phyloP scores from a whole-genome alignment of 2,888 invertebrate genomes.

The Linnaemya tessellans region DNA sequence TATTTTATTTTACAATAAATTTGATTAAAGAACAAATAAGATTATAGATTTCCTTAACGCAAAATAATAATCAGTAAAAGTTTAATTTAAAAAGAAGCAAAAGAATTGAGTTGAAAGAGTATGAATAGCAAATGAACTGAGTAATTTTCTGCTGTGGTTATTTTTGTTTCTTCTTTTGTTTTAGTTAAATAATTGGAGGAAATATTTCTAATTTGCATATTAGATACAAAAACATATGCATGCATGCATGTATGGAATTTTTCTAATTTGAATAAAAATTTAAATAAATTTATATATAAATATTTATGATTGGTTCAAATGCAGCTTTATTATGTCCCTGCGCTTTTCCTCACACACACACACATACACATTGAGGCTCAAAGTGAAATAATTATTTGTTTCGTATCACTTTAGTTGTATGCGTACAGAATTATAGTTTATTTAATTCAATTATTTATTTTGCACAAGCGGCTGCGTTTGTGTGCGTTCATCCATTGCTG shows the following conservation, averaged over 20 bases:
- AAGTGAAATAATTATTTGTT: slow-evolving; percentile 15
- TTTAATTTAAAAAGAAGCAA: slow-evolving; percentile 6
- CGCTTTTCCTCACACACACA: not conserved
- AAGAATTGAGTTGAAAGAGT: slow-evolving; percentile 9
- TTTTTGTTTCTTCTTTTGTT: no score
- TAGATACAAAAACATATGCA: not conserved
- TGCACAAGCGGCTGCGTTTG: not conserved
- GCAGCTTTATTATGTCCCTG: slow-evolving; percentile 13
- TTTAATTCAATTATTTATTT: slow-evolving; percentile 41
- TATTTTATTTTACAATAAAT: slow-evolving; percentile 67
- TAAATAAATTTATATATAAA: slow-evolving; percentile 30
- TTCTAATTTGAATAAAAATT: not conserved
- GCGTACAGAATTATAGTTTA: slow-evolving; percentile 34
- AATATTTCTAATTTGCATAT: not conserved
- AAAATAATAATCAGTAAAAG: slow-evolving; percentile 34
- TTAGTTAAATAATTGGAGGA: slow-evolving; percentile 16
- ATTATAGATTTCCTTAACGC: slow-evolving; percentile 57
- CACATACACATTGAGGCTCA: not conserved
- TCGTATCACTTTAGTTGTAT: slow-evolving; percentile 5
- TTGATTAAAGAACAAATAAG: slow-evolving; percentile 71
- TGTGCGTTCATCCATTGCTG: not conserved
- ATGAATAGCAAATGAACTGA: slow-evolving; percentile 58
- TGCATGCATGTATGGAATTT: no score
- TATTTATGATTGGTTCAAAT: slow-evolving; percentile 38
- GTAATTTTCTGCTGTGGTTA: not conserved